Percentiles rank a stretch among this genome's conserved stretches.
phyloP scores from a whole-genome alignment of 2,888 invertebrate genomes.

The Cheilosia vulpina region DNA sequence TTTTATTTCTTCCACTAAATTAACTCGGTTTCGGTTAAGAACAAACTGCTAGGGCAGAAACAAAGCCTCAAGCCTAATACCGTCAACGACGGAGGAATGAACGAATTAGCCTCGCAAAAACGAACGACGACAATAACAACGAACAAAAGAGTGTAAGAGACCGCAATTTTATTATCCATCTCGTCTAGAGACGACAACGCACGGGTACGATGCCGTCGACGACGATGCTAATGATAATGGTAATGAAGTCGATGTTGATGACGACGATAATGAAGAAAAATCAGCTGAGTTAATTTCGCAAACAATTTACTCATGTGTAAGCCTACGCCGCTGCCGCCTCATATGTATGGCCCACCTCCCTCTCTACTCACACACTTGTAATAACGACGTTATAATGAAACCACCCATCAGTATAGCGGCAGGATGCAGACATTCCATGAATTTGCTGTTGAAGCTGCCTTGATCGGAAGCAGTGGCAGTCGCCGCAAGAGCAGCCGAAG shows the following conservation, averaged over 20 bases:
- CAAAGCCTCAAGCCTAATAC: constrained; percentile 20
- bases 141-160: constrained; percentile 2
- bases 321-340: not conserved
- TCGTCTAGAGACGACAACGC: constrained; percentile 12
- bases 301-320: constrained; percentile 58
- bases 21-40: too few relatives aligned
- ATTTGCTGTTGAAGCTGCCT: not conserved
- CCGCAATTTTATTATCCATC: constrained; percentile 29
- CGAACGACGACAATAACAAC: not conserved
- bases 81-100: constrained; percentile 29
- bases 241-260: constrained; percentile 53
- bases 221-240: constrained; percentile 62
- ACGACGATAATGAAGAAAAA: constrained; percentile 48
- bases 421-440: constrained; percentile 42
- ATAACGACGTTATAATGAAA: not conserved
- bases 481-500: constrained; percentile 30
- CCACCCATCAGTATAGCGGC: not conserved
- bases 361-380: not conserved
- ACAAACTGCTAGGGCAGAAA: constrained; percentile 6
- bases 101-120: constrained; percentile 38
- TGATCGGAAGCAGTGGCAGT: constrained; percentile 12
- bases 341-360: not conserved
- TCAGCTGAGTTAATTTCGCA: constrained; percentile 67
- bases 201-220: constrained; percentile 1
- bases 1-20: too few relatives aligned